Evolutionary conservation across 2,113 vertebrate species (phyloP).

Genomic region (Echinops telfairi): DNA sequence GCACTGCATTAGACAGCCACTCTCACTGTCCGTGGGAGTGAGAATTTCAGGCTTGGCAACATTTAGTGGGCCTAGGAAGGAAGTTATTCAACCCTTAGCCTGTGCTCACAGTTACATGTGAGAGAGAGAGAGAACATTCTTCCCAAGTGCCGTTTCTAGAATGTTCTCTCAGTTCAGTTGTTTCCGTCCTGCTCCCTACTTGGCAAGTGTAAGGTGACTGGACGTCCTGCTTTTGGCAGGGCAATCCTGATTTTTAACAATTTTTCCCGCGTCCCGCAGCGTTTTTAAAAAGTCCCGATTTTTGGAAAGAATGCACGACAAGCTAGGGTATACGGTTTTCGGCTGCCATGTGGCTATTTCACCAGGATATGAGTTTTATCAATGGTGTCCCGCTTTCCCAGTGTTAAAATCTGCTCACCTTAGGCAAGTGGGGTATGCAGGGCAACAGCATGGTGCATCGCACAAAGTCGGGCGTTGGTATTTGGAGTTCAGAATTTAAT

Average conservation of each 20-base stretch:
- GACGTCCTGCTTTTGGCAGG: too few species aligned
- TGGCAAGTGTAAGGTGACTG: too few species aligned
- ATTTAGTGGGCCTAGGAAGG: background rate
- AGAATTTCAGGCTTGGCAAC: background rate
- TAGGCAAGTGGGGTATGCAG: too few species aligned
- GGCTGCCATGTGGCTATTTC: too few species aligned
- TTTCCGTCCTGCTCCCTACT: background rate
- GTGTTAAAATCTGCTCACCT: too few species aligned
- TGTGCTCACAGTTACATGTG: background rate
- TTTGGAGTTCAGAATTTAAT: background rate
- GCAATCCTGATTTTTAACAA: too few species aligned
- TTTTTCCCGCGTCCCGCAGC: too few species aligned
- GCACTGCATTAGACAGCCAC: background rate
- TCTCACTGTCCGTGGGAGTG: background rate
- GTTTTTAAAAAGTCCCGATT: too few species aligned
- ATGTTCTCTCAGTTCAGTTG: conserved; percentile 1
- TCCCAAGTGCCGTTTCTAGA: conserved; percentile 36
- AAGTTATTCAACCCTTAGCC: background rate
- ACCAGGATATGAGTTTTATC: too few species aligned
- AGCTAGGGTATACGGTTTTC: too few species aligned
- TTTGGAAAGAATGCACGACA: too few species aligned
- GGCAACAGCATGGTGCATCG: fast-evolving
- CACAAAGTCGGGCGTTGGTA: background rate
- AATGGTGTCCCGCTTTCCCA: too few species aligned
- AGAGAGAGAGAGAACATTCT: background rate